Conservation (phyloP, 2,113 vertebrate genomes). For the Ibidorhyncha struthersii region DNA sequence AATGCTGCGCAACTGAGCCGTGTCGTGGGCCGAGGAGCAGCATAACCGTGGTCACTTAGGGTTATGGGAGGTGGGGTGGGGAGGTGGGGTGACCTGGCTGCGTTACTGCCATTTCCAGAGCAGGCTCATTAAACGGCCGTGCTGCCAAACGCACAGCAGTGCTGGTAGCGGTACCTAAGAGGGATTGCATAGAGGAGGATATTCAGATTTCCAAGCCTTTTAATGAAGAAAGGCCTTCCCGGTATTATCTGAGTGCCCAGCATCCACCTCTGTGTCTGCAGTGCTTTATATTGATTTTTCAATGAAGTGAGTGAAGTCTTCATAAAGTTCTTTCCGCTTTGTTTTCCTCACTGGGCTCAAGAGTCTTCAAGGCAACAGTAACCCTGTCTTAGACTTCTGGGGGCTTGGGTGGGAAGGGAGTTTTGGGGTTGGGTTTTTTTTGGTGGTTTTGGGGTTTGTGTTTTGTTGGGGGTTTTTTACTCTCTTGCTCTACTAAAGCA, state of each 20-base stretch:
- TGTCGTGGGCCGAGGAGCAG: not conserved
- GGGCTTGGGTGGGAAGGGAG: not conserved
- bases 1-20: not conserved
- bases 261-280: not conserved
- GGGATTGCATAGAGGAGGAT: not conserved
- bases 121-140: not conserved
- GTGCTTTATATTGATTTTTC: not conserved
- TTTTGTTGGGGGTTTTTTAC: not conserved
- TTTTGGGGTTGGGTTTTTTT: not conserved
- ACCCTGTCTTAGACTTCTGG: not conserved
- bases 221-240: not conserved
- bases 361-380: not conserved
- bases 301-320: not conserved
- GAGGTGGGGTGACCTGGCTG: not conserved
- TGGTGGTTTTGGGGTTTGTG: not conserved
- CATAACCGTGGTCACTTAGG: fast-evolving
- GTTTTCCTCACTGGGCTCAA: not conserved
- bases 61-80: fast-evolving
- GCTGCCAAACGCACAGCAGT: not conserved
- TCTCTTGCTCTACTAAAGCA: not conserved
- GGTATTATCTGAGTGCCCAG: not conserved
- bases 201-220: not conserved
- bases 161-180: not conserved
- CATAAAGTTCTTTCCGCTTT: not conserved
- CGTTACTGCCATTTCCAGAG: not conserved